Evolutionary conservation across 2,113 vertebrate genomes (phyloP).

Genomic region (Anolis sagrei): DNA sequence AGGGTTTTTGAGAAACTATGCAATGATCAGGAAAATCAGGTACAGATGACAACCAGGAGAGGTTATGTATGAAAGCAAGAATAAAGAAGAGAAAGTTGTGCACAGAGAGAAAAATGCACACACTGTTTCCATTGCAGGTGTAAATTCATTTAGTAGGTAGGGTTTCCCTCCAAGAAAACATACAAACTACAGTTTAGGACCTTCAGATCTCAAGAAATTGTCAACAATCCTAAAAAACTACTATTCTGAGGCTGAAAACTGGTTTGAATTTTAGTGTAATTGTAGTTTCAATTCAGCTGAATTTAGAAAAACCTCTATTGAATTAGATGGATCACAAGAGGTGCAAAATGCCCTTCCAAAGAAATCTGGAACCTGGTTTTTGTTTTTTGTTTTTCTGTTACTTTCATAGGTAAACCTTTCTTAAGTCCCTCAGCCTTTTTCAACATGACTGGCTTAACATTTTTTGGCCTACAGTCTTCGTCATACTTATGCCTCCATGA

Average conservation of each 20-base stretch:
- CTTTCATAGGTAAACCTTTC: neutral
- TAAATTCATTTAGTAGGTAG: neutral
- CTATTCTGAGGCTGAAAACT: neutral
- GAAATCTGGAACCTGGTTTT: neutral
- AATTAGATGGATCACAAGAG: neutral
- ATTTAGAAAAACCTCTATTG: neutral
- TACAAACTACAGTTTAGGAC: neutral
- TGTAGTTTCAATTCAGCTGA: neutral
- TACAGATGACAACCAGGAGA: neutral
- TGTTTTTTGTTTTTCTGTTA: neutral
- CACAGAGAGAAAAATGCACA: neutral
- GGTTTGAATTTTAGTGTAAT: neutral
- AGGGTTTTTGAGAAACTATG: neutral
- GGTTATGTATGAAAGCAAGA: neutral
- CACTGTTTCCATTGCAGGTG: neutral
- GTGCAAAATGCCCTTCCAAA: neutral
- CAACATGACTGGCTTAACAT: too few species aligned
- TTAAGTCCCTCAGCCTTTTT: too few species aligned
- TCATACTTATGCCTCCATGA: too few species aligned
- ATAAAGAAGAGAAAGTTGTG: neutral
- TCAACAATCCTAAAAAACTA: neutral
- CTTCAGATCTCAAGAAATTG: neutral
- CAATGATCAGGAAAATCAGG: neutral
- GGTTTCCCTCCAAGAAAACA: neutral
- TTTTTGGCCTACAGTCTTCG: too few species aligned